phyloP scores from a whole-genome alignment of 2,888 invertebrate species.

The Parnassius orleans region DNA sequence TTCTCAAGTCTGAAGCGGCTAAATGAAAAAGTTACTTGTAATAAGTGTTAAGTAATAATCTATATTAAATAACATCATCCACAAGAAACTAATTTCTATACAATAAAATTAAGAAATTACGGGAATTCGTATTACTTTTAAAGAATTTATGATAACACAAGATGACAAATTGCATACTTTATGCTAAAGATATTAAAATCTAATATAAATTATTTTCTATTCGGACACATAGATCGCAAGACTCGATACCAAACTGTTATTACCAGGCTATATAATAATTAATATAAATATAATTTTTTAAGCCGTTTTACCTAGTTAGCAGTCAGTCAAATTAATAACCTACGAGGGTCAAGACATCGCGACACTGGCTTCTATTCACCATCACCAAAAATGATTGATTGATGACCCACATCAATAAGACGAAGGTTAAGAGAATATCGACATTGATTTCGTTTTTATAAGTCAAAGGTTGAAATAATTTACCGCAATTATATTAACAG shows the following conservation, averaged over 20 bases:
- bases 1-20: no score
- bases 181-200: no score
- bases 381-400: conserved; percentile 14
- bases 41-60: no score
- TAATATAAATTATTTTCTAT: neutral
- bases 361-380: conserved; percentile 8
- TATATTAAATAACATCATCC: no score
- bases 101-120: no score
- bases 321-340: neutral
- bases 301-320: neutral
- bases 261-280: neutral
- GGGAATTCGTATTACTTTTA: no score
- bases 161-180: no score
- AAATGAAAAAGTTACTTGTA: no score
- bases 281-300: no score
- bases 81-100: no score
- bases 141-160: no score
- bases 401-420: conserved; percentile 4
- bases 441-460: conserved; percentile 12
- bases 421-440: conserved; percentile 14
- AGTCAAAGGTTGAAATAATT: conserved; percentile 17
- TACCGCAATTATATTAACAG: conserved; percentile 1
- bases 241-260: neutral
- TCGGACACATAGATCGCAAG: neutral
- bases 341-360: neutral